Base-by-base conservation (phyloP, 2,113 vertebrate genomes). In the Elaphurus davidianus region DNA sequence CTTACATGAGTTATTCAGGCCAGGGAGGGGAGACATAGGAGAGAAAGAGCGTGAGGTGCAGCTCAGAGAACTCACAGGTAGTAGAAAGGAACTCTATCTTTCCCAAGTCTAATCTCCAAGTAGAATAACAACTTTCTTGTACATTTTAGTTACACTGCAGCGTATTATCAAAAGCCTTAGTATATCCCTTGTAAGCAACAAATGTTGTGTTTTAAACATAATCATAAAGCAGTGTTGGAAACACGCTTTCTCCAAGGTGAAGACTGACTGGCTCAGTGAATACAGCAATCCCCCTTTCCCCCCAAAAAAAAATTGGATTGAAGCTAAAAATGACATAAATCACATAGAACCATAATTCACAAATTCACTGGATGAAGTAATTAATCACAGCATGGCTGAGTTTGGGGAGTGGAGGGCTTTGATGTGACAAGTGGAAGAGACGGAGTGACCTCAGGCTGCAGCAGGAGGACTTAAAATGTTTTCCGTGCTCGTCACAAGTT, bases 361-460 rank as follows among this genome's bases (percentile, higher is more conserved):
- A 98, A 98, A 98, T 96, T 98, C 98, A 97, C 96, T 98, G 97
- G 98, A 98, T 98, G 97, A 99, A 98, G 98, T 97, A 98, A 98
- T 99, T 98, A 99, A 99, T 98, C 98, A 99, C 98, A 99, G 98
- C 97, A 96, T 30, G 96, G 97, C 97, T 98, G 98, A 98, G 91
- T 97, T 98, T 94, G 96, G 90, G 92, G 98, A 97, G 87, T 98
- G 90, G 96, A 74, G 67, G 98, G 98, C 98, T 99, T 98, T 98
- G 98, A 99, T 99, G 98, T 99, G 98, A 99, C 99, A 99, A 98
- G 98, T 96, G 92, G 94, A 98, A 98, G 98, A 98, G 98, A 98
- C 74, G 96, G 43, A 96, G 97, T 96, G 93, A 98, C 97, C 96
- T 97, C 96, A 83, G 91, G 54, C 97, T 84, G 62, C 96, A 96